Base-by-base conservation (phyloP, 2,113 vertebrate genomes). In the Aepyceros melampus region DNA sequence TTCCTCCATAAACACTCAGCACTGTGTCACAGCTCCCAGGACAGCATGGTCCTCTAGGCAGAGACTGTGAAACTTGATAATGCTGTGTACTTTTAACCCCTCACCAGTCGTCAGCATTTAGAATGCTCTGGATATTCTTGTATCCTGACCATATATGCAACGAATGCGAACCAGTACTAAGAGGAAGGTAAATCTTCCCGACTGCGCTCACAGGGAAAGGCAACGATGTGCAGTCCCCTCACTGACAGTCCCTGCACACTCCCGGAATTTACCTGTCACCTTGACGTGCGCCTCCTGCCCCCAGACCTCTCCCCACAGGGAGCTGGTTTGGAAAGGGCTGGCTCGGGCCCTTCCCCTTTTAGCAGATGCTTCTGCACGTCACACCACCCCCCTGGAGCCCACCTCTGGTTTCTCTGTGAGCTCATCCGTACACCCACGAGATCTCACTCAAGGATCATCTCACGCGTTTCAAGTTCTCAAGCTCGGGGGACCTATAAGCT, bases 181-280 rank as follows among this genome's bases (percentile, higher is more conserved):
- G 6, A 87, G 87, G 87, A 87, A 60, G 60, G 49, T 7, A 23
- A 45, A 56, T 36, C 19, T 53, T 40, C 29, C 27, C 2, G 1
- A 31, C 14, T 2, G 17, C 8, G 6, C 8, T 6, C 2, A 3
- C 29, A 27, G 4, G 14, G 15, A n/a, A 8, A 14, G 25, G 15
- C 19, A 14, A 17, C 1, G 10, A 16, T 1, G 9, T 4, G 3
- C 7, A 6, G 36, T 9, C 45, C 51, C 3, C 17, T 47, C 16
- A 19, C 16, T 4, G 9, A 5, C 8, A 12, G 36, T 13, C 27
- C 23, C 5, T 6, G 0, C 13, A 31, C 33, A 3, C 40, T 33
- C 64, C 33, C 25, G 7, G 1, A 51, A 13, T 58, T 33, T n/a
- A 85, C 47, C 10, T 0, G 12, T 45, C 29, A 7, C 45, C 55